Conservation (phyloP, 2,113 vertebrate species). For the Conger conger region DNA sequence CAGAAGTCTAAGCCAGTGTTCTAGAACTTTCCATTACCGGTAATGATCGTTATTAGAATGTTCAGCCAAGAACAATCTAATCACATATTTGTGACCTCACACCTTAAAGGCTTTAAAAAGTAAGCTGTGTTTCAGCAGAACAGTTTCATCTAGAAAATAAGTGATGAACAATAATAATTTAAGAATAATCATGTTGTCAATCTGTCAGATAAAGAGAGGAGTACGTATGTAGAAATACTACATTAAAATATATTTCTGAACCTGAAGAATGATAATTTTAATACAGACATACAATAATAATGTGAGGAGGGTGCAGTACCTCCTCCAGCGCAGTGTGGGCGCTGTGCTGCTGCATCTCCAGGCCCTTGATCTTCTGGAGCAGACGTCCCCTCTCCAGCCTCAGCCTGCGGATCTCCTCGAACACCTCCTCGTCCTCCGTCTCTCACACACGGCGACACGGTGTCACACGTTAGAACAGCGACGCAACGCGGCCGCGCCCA, state of each 20-base stretch:
- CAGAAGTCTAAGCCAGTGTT: too few species aligned
- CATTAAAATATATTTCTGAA: background rate
- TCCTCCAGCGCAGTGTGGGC: slow-evolving; percentile 70
- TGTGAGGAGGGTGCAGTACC: slow-evolving; percentile 51
- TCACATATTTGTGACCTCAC: too few species aligned
- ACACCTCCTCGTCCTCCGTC: slow-evolving; percentile 83
- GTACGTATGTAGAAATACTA: background rate
- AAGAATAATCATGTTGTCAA: too few species aligned
- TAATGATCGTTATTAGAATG: too few species aligned
- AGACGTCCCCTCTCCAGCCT: slow-evolving; percentile 84
- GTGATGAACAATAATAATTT: too few species aligned
- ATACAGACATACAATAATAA: background rate
- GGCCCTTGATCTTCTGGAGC: slow-evolving; percentile 85
- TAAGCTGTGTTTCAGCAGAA: too few species aligned
- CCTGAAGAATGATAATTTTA: background rate
- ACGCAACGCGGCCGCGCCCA: background rate
- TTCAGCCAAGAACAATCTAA: too few species aligned
- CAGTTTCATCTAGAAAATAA: too few species aligned
- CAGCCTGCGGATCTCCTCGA: slow-evolving; percentile 87
- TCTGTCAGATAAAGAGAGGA: too few species aligned
- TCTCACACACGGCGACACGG: slow-evolving; percentile 9
- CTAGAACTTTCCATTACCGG: too few species aligned
- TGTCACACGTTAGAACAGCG: background rate
- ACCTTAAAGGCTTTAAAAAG: too few species aligned
- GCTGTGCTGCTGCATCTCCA: slow-evolving; percentile 82